Percentiles rank a stretch among this genome's conserved stretches.
Conservation (phyloP, 2,797 vertebrate species). For the Eidolon dupreanum region DNA sequence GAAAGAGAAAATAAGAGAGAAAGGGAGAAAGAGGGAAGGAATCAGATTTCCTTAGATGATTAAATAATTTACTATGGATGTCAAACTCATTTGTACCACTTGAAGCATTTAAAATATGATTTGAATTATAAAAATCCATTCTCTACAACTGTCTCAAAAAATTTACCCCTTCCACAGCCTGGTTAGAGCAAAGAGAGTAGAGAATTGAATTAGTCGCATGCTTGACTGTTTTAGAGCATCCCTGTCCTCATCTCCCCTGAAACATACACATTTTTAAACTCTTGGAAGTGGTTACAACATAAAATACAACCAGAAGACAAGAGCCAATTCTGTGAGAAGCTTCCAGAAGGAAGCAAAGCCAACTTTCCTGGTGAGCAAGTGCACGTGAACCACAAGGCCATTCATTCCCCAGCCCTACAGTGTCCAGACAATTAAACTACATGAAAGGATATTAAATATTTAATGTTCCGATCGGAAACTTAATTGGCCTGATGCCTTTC, state of each 20-base stretch:
- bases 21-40: background rate
- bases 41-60: background rate
- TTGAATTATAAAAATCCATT: background rate
- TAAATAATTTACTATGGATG: background rate
- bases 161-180: background rate
- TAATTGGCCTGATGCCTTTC: background rate
- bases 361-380: background rate
- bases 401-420: background rate
- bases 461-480: background rate
- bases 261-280: conserved; percentile 7
- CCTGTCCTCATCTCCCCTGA: background rate
- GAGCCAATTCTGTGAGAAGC: conserved; percentile 34
- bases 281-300: background rate
- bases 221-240: background rate
- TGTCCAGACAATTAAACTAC: background rate
- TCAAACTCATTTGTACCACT: background rate
- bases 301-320: conserved; percentile 37
- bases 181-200: background rate
- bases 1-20: background rate
- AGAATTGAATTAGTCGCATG: background rate
- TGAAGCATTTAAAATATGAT: conserved; percentile 13
- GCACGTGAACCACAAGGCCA: background rate
- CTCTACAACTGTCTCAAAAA: conserved; percentile 22
- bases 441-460: conserved; percentile 15
- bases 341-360: conserved; percentile 24